Conservation (phyloP, 2,113 vertebrate species). For the Aptenodytes forsteri region DNA sequence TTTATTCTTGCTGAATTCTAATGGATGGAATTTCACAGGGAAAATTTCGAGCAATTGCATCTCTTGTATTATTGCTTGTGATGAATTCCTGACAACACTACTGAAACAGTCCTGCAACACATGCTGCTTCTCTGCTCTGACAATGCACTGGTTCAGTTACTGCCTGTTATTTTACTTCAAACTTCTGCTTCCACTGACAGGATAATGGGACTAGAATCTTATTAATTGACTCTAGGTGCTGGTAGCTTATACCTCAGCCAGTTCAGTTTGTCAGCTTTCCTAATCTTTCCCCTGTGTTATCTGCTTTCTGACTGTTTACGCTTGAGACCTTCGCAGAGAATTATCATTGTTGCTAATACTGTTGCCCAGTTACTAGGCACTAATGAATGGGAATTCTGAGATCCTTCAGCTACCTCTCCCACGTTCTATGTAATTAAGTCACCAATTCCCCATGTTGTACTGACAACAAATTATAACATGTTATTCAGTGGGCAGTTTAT, state of each 20-base stretch:
- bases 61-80: background rate
- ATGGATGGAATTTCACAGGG: background rate
- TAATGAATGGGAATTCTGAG: background rate
- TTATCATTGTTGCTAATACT: background rate
- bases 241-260: background rate
- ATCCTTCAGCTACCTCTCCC: background rate
- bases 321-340: background rate
- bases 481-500: background rate
- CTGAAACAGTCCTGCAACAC: background rate
- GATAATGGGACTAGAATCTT: background rate
- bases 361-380: background rate
- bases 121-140: background rate
- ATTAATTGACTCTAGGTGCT: background rate
- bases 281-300: background rate
- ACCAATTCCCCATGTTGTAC: background rate
- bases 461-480: background rate
- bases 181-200: background rate
- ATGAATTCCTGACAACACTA: background rate
- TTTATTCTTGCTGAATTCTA: background rate
- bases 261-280: background rate
- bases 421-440: background rate
- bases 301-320: background rate
- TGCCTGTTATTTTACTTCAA: background rate
- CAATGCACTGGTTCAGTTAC: background rate
- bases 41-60: background rate